A percentile compares a stretch with the other conserved stretches of the same genome.
phyloP scores from a whole-genome alignment of 2,113 vertebrate species.

The Sinocyclocheilus anophthalmus region DNA sequence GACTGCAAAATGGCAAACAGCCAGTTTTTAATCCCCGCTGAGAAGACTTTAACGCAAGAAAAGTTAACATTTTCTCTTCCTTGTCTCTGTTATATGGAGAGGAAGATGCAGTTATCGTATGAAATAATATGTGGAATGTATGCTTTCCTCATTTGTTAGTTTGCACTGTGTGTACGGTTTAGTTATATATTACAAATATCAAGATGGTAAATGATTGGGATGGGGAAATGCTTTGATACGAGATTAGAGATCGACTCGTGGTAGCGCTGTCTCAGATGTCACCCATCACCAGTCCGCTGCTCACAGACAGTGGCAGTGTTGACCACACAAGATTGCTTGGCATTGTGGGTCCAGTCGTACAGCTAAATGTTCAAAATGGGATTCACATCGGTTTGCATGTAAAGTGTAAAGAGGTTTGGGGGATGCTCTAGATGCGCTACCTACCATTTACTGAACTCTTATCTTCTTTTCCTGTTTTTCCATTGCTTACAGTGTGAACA shows the following conservation, averaged over 20 bases:
- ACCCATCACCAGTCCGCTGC: slow-evolving; percentile 70
- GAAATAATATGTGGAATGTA: slow-evolving; percentile 52
- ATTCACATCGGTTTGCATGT: not conserved
- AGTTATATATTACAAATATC: slow-evolving; percentile 59
- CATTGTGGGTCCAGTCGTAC: not conserved
- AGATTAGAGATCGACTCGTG: not conserved
- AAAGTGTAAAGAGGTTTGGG: slow-evolving; percentile 57
- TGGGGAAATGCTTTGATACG: slow-evolving; percentile 38
- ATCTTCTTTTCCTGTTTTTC: slow-evolving; percentile 44
- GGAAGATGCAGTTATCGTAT: slow-evolving; percentile 36
- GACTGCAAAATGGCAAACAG: slow-evolving; percentile 50
- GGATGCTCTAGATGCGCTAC: slow-evolving; percentile 76
- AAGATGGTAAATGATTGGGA: slow-evolving; percentile 60
- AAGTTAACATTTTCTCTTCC: not conserved
- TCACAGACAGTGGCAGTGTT: slow-evolving; percentile 8
- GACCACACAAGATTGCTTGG: slow-evolving; percentile 1
- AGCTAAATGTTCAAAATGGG: not conserved
- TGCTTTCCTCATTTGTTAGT: slow-evolving; percentile 65
- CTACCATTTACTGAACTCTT: slow-evolving; percentile 62
- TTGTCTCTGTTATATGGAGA: slow-evolving; percentile 22
- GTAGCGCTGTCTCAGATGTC: slow-evolving; percentile 41
- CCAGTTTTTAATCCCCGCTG: slow-evolving; percentile 23
- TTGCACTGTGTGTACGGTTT: slow-evolving; percentile 69
- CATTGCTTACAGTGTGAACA: slow-evolving; percentile 59
- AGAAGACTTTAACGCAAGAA: slow-evolving; percentile 9